Evolutionary conservation across 2,888 invertebrate genomes (phyloP).

Genomic region (Euplagia quadripunctaria): DNA sequence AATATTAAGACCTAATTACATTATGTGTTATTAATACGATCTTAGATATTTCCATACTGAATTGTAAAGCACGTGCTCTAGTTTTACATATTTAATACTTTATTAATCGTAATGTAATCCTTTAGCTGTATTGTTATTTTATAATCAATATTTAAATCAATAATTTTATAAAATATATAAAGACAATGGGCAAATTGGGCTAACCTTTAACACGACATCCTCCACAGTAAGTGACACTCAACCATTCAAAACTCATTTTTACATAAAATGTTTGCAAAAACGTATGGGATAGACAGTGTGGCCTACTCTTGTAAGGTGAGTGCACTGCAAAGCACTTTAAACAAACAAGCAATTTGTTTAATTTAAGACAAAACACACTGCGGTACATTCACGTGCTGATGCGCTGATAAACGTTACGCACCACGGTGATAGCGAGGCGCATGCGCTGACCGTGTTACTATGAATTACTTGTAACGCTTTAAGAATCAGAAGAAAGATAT

Average conservation of each 20-base stretch:
- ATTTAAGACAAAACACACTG: constrained; percentile 41
- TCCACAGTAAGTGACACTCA: not conserved
- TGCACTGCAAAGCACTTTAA: constrained; percentile 15
- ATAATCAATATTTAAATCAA: too few species aligned
- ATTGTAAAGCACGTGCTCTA: too few species aligned
- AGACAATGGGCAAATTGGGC: too few species aligned
- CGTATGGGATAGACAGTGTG: not conserved
- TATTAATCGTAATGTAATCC: too few species aligned
- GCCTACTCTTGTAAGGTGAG: constrained; percentile 9
- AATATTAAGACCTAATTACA: too few species aligned
- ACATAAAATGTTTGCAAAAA: not conserved
- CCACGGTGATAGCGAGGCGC: constrained; percentile 27
- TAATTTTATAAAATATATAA: too few species aligned
- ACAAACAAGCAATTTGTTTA: constrained; percentile 46
- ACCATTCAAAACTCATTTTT: not conserved
- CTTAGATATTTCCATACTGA: too few species aligned
- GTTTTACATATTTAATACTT: too few species aligned
- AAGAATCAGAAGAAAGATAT: constrained; percentile 4
- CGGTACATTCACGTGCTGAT: constrained; percentile 45
- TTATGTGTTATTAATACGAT: too few species aligned
- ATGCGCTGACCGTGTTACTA: constrained; percentile 41
- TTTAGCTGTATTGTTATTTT: too few species aligned
- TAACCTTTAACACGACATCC: not conserved
- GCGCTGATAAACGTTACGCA: constrained; percentile 47
- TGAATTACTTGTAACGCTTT: constrained; percentile 33